Evolutionary conservation across 2,797 vertebrate species (phyloP).

Genomic region (Diplodus puntazzo): DNA sequence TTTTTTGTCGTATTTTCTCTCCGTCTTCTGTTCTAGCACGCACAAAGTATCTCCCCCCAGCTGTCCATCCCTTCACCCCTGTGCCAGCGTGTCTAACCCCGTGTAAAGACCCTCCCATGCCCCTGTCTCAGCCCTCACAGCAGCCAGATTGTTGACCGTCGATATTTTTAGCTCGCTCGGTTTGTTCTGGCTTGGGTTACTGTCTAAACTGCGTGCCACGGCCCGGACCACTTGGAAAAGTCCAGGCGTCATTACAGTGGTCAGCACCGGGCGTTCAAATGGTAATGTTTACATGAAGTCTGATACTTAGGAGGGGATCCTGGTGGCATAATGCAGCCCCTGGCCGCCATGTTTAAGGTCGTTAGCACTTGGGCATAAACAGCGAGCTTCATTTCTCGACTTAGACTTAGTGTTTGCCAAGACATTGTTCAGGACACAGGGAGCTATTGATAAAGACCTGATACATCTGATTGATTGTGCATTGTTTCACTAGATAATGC

Average conservation of each 20-base stretch:
- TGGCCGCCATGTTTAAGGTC: conserved; percentile 13
- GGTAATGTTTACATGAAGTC: conserved; percentile 39
- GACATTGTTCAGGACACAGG: not conserved
- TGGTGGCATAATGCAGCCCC: conserved; percentile 6
- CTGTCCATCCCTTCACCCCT: conserved; percentile 26
- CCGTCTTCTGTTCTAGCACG: conserved; percentile 2
- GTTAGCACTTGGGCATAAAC: conserved; percentile 36
- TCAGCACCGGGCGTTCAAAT: not conserved
- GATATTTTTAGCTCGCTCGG: conserved; percentile 77
- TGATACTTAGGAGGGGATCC: conserved; percentile 30
- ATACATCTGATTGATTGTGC: not conserved
- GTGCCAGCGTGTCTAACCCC: conserved; percentile 12
- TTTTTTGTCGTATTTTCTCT: not conserved
- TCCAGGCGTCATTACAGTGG: conserved; percentile 19
- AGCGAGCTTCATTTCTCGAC: conserved; percentile 7
- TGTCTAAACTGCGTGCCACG: conserved; percentile 71
- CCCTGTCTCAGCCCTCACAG: conserved; percentile 36
- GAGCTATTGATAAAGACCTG: too few relatives aligned
- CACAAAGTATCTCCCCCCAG: conserved; percentile 1
- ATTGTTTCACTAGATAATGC: not conserved
- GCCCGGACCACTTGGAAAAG: conserved; percentile 25
- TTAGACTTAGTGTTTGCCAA: conserved; percentile 6
- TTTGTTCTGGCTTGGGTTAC: conserved; percentile 82
- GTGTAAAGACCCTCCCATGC: conserved; percentile 41
- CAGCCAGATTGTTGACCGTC: conserved; percentile 41